Evolutionary conservation across 2,113 vertebrate genomes (phyloP), one percentile per base, ranked within the genome.

Genomic region (Serilophus lunatus): DNA sequence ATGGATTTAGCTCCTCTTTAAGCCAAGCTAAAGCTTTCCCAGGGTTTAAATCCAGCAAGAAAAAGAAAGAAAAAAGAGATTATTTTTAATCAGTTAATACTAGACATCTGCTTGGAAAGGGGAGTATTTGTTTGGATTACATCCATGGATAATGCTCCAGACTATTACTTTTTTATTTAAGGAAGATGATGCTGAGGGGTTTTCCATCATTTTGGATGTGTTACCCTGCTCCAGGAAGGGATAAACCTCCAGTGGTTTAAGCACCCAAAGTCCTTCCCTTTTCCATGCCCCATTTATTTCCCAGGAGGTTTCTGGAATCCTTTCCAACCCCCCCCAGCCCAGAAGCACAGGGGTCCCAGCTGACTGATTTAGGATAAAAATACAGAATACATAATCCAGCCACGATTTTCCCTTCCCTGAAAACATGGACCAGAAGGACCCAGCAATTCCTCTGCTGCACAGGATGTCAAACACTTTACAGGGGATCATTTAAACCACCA

Each of bases 81-180:
- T 92, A 77, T 81, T 96, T 96, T 88, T 78, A 91, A 91, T 89
- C 93, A 50, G 93, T 87, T 91, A 94, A 92, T 95, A 44, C 77
- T 45, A 66, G 61, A 81, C 93, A 93, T 89, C 89, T 95, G 91
- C 82, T 71, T 33, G 45, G 76, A 18, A 78, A 87, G 26, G 38
- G 68, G 69, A 93, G 49, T 13, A 54, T 70, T 78, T 86, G 80
- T 81, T 84, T 82, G 90, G 92, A 91, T 95, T 84, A 87, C 82
- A 88, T 10, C 40, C 68, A 13, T 18, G 40, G 40, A 29, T 31
- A 94, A 95, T n/a, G 36, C 56, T 66, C 42, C 29, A 53, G 40
- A 86, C 74, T 78, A 3, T 92, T 71, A 72, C 59, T 82, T 70
- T 83, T 74, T 75, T 35, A 63, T 61, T 87, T 87, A 82, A 59